Percentiles rank a stretch among this genome's conserved stretches.
phyloP scores from a whole-genome alignment of 1,140 invertebrate genomes.

The Caenorhabditis elegans region WBcel235 BX284604.4:13035001-13035500 shows the following conservation, averaged over 20 bases:
- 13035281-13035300: background rate
- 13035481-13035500: constrained; percentile 15
- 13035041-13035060: constrained; percentile 23
- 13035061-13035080: background rate
- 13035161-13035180: background rate
- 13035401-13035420: background rate
- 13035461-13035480: constrained; percentile 18
- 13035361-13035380: background rate
- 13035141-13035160: background rate
- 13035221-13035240: background rate
- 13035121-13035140: background rate
- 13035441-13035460: constrained; percentile 31
- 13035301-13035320: constrained; percentile 26
- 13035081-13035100: constrained; percentile 13
- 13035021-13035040: background rate
- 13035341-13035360: background rate
- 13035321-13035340: constrained; percentile 30
- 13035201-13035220: background rate
- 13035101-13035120: background rate
- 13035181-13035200: background rate
- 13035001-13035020: constrained; percentile 12
- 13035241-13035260: background rate
- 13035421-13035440: constrained; percentile 20
- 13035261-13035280: background rate
- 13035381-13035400: background rate